phyloP scores from a whole-genome alignment of 2,113 vertebrate species.

The Nerophis lumbriciformis region DNA sequence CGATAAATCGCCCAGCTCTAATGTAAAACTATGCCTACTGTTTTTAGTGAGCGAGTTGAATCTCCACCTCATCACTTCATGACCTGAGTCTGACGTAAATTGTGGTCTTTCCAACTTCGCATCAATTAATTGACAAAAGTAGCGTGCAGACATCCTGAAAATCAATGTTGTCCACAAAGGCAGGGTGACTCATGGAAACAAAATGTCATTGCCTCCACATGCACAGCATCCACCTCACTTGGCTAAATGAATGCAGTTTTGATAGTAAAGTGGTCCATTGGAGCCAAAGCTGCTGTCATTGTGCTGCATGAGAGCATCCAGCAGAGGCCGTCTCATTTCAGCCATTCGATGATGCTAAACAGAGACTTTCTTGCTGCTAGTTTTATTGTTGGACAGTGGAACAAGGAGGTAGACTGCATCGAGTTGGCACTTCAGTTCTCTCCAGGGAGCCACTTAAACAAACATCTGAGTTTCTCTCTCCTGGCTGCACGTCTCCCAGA shows the following conservation, averaged over 20 bases:
- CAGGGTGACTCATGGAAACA: constrained; percentile 16
- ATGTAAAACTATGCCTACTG: no score
- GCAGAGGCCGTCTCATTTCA: constrained; percentile 10
- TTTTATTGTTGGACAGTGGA: constrained; percentile 33
- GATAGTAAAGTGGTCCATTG: constrained; percentile 8
- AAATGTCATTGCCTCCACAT: constrained; percentile 51
- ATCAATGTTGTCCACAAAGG: constrained; percentile 9
- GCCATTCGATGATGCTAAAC: constrained; percentile 18
- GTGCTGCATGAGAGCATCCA: constrained; percentile 10
- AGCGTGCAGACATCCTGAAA: constrained; percentile 18
- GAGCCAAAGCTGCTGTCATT: not conserved
- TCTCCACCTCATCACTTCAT: constrained; percentile 11
- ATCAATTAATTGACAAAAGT: constrained; percentile 12
- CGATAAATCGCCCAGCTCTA: no score
- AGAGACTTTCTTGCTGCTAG: constrained; percentile 7
- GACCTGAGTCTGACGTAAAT: constrained; percentile 14
- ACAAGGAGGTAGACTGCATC: constrained; percentile 54
- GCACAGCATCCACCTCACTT: constrained; percentile 7
- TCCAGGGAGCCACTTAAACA: constrained; percentile 55
- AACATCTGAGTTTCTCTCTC: constrained; percentile 39
- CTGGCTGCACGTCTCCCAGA: constrained; percentile 29
- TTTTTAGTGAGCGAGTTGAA: constrained; percentile 23
- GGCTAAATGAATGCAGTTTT: constrained; percentile 12
- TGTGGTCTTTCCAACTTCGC: constrained; percentile 25
- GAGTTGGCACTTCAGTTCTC: constrained; percentile 43